These are phyloP conservation scores for Boloria selene DNA, from an alignment of 2,888 invertebrate species.

Conservation along the genomic window DNA sequence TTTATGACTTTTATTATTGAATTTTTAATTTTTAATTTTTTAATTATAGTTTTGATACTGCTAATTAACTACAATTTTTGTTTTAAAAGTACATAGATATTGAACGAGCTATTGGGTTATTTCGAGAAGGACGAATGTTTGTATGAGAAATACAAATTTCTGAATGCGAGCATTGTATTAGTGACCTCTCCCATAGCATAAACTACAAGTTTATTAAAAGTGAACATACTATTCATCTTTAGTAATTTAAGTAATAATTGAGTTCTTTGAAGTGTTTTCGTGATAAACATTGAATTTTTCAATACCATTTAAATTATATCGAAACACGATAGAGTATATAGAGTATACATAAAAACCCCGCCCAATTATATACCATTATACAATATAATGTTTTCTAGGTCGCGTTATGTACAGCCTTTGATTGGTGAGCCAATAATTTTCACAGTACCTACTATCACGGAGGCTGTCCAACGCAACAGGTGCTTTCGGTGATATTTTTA, in stretches of 20 bases:
- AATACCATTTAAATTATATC: background rate
- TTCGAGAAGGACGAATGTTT: too few relatives aligned
- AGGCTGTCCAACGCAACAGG: slow-evolving; percentile 45
- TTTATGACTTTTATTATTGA: too few relatives aligned
- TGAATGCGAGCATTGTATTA: too few relatives aligned
- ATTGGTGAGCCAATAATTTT: slow-evolving; percentile 46
- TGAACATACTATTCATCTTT: background rate
- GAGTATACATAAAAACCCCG: slow-evolving; percentile 40
- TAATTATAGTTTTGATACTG: too few relatives aligned
- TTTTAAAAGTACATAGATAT: too few relatives aligned
- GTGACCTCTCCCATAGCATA: too few relatives aligned
- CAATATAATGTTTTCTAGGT: slow-evolving; percentile 41
- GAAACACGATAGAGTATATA: slow-evolving; percentile 24
- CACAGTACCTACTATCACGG: slow-evolving; percentile 43
- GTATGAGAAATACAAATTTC: too few relatives aligned
- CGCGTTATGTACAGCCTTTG: slow-evolving; percentile 42
- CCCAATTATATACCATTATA: slow-evolving; percentile 40
- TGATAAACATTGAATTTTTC: background rate
- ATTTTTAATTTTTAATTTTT: too few relatives aligned
- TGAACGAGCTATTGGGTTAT: too few relatives aligned
- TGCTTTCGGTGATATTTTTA: slow-evolving; percentile 43
- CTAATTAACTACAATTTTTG: too few relatives aligned
- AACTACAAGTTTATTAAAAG: too few relatives aligned
- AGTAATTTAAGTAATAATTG: background rate
- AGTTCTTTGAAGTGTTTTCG: background rate